Percentiles rank a stretch among this genome's conserved stretches.
Evolutionary conservation across 2,888 invertebrate genomes (phyloP).

Genomic region (Athalia circularis): DNA sequence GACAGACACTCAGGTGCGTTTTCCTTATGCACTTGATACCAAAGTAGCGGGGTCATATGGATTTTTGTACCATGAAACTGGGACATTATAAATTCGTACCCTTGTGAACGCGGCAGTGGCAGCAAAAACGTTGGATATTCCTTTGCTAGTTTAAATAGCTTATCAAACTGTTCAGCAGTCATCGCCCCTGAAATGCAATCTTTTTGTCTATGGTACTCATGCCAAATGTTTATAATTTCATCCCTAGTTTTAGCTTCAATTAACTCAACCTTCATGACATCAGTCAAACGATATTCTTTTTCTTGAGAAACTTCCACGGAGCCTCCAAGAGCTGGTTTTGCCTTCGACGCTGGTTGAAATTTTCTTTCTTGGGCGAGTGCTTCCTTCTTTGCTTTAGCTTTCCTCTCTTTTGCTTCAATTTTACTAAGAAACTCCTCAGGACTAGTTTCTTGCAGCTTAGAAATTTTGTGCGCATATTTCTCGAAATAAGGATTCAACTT

Average conservation of each 20-base stretch:
- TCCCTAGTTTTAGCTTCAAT: slow-evolving; percentile 82
- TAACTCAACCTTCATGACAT: slow-evolving; percentile 87
- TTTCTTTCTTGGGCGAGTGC: slow-evolving; percentile 59
- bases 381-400: slow-evolving; percentile 70
- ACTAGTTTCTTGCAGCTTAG: slow-evolving; percentile 82
- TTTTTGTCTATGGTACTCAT: slow-evolving; percentile 86
- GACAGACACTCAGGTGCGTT: slow-evolving; percentile 92
- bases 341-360: slow-evolving; percentile 58
- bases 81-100: slow-evolving; percentile 90
- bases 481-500: slow-evolving; percentile 85
- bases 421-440: slow-evolving; percentile 84
- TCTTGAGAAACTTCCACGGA: slow-evolving; percentile 51
- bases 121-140: slow-evolving; percentile 84
- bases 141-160: slow-evolving; percentile 78
- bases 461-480: slow-evolving; percentile 88
- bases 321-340: slow-evolving; percentile 59
- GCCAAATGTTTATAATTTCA: slow-evolving; percentile 87
- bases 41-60: slow-evolving; percentile 90
- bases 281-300: slow-evolving; percentile 74
- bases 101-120: slow-evolving; percentile 87
- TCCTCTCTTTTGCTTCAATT: slow-evolving; percentile 76
- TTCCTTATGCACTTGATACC: slow-evolving; percentile 91
- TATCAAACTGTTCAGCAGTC: slow-evolving; percentile 78
- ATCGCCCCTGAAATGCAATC: slow-evolving; percentile 86
- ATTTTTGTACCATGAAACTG: slow-evolving; percentile 84